Base-by-base conservation (phyloP, 2,113 vertebrate genomes). In the Tragulus kanchil region DNA sequence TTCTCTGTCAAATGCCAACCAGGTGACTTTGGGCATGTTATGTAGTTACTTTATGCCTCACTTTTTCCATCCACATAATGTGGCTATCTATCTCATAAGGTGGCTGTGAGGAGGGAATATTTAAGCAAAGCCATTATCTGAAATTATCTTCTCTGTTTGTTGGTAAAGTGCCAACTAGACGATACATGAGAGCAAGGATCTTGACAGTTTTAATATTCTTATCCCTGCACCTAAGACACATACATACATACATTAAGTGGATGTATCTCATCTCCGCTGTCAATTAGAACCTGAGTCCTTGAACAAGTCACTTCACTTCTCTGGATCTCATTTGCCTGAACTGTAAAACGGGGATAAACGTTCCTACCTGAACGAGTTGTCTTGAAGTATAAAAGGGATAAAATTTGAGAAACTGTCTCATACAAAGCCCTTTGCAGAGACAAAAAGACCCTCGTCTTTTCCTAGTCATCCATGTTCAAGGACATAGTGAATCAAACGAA, bases 341-440 rank as follows among this genome's bases (percentile, higher is more conserved):
- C 31, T 92, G 42, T 69, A 77, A 69, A 87, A 78, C 12, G 61
- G 52, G 54, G 79, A 96, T 87, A 84, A 71, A 89, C 64, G 64
- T 59, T 77, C 7, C 77, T 54, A 77, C 6, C 21, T 67, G 42
- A 84, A 67, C 65, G 17, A 8, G 42, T 59, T 75, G 54, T 89
- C 73, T 25, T 50, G 45, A 78, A 94, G 21, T 48, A 58, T 61
- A 89, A 87, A 92, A 62, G 17, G 31, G 13, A 59, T 4, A 19
- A 92, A 81, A 45, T 93, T 85, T 82, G 71, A 65, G 25, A 36
- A 78, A 90, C 62, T 56, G 4, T 58, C 77, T 61, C 71, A 26
- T 16, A 58, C 42, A 79, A 78, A 2, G 12, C 59, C 28, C 26
- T 56, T 78, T 19, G 31, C 62, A 85, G 65, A 96, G 45, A 52